Evolutionary conservation across 2,888 invertebrate species (phyloP).

Genomic region (Oscheius sp.): DNA sequence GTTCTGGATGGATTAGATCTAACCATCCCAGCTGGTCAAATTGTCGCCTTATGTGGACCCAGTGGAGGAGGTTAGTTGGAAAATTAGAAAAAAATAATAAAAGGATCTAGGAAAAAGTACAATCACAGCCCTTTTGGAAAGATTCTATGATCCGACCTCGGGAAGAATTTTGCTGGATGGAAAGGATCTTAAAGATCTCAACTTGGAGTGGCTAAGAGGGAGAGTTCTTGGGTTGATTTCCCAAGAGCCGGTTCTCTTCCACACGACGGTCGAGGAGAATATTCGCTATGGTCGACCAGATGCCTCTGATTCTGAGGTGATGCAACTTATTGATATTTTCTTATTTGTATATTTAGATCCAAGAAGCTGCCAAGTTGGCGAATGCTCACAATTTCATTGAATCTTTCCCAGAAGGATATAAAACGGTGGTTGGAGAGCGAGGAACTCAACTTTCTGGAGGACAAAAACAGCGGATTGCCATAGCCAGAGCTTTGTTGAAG

Average conservation of each 20-base stretch:
- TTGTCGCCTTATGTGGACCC: conserved; percentile 89
- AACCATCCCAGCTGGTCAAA: conserved; percentile 84
- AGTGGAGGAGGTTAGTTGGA: conserved; percentile 82
- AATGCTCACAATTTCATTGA: conserved; percentile 90
- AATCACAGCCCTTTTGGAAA: conserved; percentile 85
- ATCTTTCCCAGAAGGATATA: conserved; percentile 83
- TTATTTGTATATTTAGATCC: conserved; percentile 71
- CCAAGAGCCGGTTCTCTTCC: conserved; percentile 88
- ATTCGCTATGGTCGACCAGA: conserved; percentile 83
- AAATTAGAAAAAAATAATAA: neutral
- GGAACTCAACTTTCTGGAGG: conserved; percentile 50
- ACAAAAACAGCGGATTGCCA: conserved; percentile 79
- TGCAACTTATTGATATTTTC: neutral
- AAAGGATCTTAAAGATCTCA: conserved; percentile 78
- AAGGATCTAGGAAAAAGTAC: conserved; percentile 83
- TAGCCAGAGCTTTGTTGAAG: conserved; percentile 90
- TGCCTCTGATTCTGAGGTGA: conserved; percentile 75
- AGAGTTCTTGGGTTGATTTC: conserved; percentile 72
- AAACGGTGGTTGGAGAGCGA: conserved; percentile 80
- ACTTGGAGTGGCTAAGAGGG: conserved; percentile 86
- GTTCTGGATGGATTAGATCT: conserved; percentile 86
- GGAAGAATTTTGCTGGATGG: conserved; percentile 83
- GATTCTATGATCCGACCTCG: conserved; percentile 83
- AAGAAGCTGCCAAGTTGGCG: conserved; percentile 83
- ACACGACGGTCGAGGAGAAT: conserved; percentile 88